A percentile compares a stretch with the other conserved stretches of the same genome.
These are phyloP conservation scores for Patella pellucida DNA, from an alignment of 2,888 invertebrate genomes.

Conservation along the genomic window DNA sequence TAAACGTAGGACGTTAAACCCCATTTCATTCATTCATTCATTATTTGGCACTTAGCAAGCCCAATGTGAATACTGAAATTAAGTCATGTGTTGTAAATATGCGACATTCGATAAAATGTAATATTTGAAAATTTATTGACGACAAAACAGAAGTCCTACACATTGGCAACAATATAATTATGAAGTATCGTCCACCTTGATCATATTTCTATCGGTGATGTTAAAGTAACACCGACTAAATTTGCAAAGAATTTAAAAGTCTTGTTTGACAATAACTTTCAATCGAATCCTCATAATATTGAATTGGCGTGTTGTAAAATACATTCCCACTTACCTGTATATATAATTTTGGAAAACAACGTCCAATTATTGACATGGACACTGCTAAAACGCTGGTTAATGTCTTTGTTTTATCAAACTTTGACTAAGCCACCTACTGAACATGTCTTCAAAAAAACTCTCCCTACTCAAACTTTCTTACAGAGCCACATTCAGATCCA, in stretches of 20 bases:
- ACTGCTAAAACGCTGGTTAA: not conserved
- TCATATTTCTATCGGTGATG: not conserved
- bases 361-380: not conserved
- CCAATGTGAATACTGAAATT: too few species aligned
- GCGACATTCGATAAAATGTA: not conserved
- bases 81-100: not conserved
- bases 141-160: slow-evolving; percentile 10
- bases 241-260: too few species aligned
- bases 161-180: not conserved
- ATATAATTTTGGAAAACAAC: not conserved
- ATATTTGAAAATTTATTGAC: not conserved
- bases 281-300: not conserved
- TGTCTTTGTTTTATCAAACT: too few species aligned
- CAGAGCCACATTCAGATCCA: too few species aligned
- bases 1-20: too few species aligned
- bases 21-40: too few species aligned
- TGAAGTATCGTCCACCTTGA: not conserved
- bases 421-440: too few species aligned
- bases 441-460: too few species aligned
- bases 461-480: too few species aligned
- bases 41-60: too few species aligned
- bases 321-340: too few species aligned
- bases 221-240: not conserved
- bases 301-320: not conserved
- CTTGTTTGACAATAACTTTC: not conserved